Base-by-base conservation (phyloP, 2,888 invertebrate species). In the Polydrusus pterygomalis region DNA sequence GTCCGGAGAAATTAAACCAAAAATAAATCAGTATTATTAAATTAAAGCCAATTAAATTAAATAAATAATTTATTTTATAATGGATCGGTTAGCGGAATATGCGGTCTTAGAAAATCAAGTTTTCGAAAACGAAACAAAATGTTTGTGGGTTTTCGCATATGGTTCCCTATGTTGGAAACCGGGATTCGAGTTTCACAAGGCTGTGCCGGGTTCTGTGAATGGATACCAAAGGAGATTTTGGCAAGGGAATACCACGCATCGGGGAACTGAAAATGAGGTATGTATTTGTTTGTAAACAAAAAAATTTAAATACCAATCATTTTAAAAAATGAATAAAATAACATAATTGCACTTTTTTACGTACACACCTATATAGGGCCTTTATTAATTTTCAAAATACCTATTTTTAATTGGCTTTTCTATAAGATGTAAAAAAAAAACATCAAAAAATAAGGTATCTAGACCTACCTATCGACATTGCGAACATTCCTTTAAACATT, bases 101-200 rank as follows among this genome's bases (percentile, higher is more conserved):
- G 77, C 65, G 34, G 49, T 70, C 38, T 73, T 77, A 65, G 77
- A 85, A 70, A 82, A 82, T 67, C 83, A 83, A 63, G 86, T 86
- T 63, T 80, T 81, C 67, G 85, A 81, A 45, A 82, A 78, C 64
- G 86, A 88, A 80, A 89, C 87, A 63, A 89, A 90, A 74, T 89
- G 90, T 18, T 86, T 95, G 85, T 98, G 97, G 97, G 92, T 98
- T 30, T 98, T 98, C 85, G 98, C 97, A 0, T 98, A 98, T 84
- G 98, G 98, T 3, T 97, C 97, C 0, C 88, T 98, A 63, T 96
- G 97, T 88, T 98, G 98, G 98, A 92, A 95, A 88, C 96, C 96
- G 0, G 97, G 98, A 67, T 98, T 98, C 86, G 93, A 93, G 68
- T 97, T 93, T 86, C 91, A 92, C 82, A 92, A 93, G 83, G 94